These are phyloP conservation scores for Lota lota DNA, from an alignment of 2,113 vertebrate species.

Conservation along the genomic window DNA sequence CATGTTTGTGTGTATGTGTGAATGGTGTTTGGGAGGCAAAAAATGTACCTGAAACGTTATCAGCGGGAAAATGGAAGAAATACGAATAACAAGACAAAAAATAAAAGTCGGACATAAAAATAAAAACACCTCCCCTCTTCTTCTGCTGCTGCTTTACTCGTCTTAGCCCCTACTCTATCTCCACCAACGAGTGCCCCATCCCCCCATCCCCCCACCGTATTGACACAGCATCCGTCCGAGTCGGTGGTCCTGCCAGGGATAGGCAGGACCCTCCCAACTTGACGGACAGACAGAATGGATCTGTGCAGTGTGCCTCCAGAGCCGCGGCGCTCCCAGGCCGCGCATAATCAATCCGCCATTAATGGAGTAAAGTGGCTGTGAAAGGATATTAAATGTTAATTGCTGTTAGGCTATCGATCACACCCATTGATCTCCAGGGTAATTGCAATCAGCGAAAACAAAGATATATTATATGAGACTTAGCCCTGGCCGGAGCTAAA, in stretches of 20 bases:
- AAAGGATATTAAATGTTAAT: slow-evolving; percentile 82
- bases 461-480: slow-evolving; percentile 68
- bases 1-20: too few relatives aligned
- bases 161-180: too few relatives aligned
- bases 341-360: slow-evolving; percentile 77
- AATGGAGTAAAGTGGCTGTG: slow-evolving; percentile 79
- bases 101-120: slow-evolving; percentile 1
- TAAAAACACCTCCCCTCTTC: slow-evolving; percentile 14
- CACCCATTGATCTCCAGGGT: slow-evolving; percentile 67
- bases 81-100: slow-evolving; percentile 19
- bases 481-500: slow-evolving; percentile 41
- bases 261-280: slow-evolving; percentile 35
- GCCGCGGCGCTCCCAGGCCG: slow-evolving; percentile 51
- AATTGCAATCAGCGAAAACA: slow-evolving; percentile 76
- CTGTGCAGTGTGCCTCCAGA: slow-evolving; percentile 50
- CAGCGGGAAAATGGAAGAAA: slow-evolving; percentile 39
- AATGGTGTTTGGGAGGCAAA: too few relatives aligned
- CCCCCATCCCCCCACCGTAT: slow-evolving; percentile 24
- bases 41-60: too few relatives aligned
- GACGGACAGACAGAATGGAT: slow-evolving; percentile 68
- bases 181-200: too few relatives aligned
- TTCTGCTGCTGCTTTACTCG: not conserved
- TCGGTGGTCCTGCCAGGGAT: slow-evolving; percentile 24
- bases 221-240: slow-evolving; percentile 41
- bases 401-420: slow-evolving; percentile 78